Evolutionary conservation across 2,888 invertebrate species (phyloP), one percentile per base, ranked within the genome.

Genomic region (Baccha elongata): DNA sequence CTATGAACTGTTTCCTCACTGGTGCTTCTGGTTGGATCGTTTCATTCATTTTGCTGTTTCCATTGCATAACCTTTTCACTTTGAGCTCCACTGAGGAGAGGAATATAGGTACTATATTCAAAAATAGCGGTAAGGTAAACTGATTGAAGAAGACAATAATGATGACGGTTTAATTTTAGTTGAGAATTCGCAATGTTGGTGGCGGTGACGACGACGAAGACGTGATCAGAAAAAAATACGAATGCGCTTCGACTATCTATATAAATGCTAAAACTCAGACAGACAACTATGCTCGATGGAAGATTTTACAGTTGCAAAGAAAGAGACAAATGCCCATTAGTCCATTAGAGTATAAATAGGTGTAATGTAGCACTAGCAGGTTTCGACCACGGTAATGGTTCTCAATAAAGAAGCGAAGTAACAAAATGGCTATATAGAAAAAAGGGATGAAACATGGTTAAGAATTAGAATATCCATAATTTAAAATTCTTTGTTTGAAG

Each of bases 1-100:
- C 81, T 81, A 76, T 81, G 81, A 81, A 81, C 81, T 76, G 76
- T 81, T 81, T 81, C 71, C 60, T 62, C 60, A 76, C 60, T 60
- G 32, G 32, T 73, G 73, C 81, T 81, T 71, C 76, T 71, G 81
- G 67, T 52, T 69, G 73, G 50, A 52, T 62, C 35, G 55, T 65
- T 67, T 69, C 50, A 52, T 68, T 44, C 44, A 35, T 60, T 60
- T 58, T 60, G 58, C 58, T 74, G 62, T 52, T 46, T 52, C 60
- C n/a, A 72, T 81, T 81, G 76, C 81, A 81, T 81, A 81, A 81
- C 76, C 76, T 67, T 60, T 60, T 60, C 62, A 62, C 40, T 69
- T 73, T 68, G 44, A 29, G 60, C 29, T 29, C 48, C 29, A 15
- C 11, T 32, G 73, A 37, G 48, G 35, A 35, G 35, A 35, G 15